phyloP scores from a whole-genome alignment of 2,797 vertebrate species.

The Lemur catta region DNA sequence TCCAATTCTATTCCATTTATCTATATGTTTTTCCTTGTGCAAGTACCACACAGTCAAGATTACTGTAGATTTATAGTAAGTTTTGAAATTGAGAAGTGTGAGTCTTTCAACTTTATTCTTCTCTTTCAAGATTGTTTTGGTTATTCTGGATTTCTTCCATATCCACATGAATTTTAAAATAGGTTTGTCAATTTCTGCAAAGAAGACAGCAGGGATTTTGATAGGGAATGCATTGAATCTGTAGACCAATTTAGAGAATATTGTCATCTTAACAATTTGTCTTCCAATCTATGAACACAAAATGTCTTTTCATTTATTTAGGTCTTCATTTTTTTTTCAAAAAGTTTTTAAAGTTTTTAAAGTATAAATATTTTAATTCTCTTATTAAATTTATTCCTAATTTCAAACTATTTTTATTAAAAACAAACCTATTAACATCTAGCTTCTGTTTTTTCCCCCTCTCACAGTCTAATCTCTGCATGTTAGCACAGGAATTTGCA shows the following conservation, averaged over 20 bases:
- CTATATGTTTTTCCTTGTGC: not conserved
- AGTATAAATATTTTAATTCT: not conserved
- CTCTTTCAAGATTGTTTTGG: not conserved
- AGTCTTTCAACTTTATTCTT: not conserved
- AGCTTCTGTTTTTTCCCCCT: not conserved
- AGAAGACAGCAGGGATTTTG: not conserved
- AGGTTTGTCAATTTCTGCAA: not conserved
- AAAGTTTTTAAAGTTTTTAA: not conserved
- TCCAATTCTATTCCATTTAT: not conserved
- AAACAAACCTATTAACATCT: not conserved
- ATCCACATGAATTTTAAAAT: not conserved
- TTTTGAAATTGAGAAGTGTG: not conserved
- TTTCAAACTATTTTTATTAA: constrained; percentile 3
- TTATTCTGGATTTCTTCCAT: not conserved
- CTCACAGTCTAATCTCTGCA: not conserved
- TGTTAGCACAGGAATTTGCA: not conserved
- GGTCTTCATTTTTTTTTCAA: not conserved
- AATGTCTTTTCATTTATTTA: not conserved
- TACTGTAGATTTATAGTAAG: not conserved
- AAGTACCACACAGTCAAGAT: not conserved
- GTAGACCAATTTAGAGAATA: not conserved
- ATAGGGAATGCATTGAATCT: not conserved
- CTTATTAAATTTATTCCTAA: not conserved
- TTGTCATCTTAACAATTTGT: not conserved
- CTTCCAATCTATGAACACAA: not conserved